These are phyloP conservation scores for Mola mola DNA, from an alignment of 2,113 vertebrate genomes.

Conservation along the genomic window DNA sequence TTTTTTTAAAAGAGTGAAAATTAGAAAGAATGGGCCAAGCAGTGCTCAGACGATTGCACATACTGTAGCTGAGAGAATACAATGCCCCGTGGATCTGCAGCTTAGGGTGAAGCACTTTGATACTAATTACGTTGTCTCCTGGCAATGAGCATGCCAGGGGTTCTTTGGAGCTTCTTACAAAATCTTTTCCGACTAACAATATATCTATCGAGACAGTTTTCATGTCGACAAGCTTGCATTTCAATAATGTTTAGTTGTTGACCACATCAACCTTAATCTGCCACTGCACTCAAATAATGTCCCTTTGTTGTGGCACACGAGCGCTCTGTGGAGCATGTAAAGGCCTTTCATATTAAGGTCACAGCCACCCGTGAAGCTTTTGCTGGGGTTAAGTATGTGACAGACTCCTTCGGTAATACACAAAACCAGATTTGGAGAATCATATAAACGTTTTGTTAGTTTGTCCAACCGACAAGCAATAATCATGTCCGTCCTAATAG, in stretches of 20 bases:
- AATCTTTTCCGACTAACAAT: slow-evolving; percentile 14
- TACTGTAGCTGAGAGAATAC: slow-evolving; percentile 22
- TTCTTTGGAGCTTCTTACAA: slow-evolving; percentile 28
- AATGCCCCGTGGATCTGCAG: too few species aligned
- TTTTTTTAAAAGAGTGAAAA: neutral
- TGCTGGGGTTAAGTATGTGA: slow-evolving; percentile 74
- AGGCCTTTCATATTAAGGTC: slow-evolving; percentile 63
- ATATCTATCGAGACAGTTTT: neutral
- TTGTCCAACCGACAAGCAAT: slow-evolving; percentile 16
- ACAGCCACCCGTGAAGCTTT: slow-evolving; percentile 42
- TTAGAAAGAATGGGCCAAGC: neutral
- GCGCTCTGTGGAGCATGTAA: slow-evolving; percentile 15
- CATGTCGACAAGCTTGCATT: slow-evolving; percentile 3
- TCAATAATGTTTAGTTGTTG: slow-evolving; percentile 27
- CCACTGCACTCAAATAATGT: slow-evolving; percentile 31
- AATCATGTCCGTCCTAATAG: too few species aligned
- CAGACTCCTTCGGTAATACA: slow-evolving; percentile 47
- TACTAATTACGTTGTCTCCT: slow-evolving; percentile 26
- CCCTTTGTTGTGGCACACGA: slow-evolving; percentile 16
- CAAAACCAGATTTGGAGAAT: slow-evolving; percentile 48
- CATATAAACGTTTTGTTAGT: slow-evolving; percentile 19
- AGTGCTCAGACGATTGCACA: neutral
- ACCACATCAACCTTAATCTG: slow-evolving; percentile 50
- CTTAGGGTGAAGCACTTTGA: slow-evolving; percentile 29
- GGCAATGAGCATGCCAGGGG: neutral